A percentile compares a stretch with the other conserved stretches of the same genome.
Conservation (phyloP, 2,113 vertebrate species). For the Plotosus lineatus region DNA sequence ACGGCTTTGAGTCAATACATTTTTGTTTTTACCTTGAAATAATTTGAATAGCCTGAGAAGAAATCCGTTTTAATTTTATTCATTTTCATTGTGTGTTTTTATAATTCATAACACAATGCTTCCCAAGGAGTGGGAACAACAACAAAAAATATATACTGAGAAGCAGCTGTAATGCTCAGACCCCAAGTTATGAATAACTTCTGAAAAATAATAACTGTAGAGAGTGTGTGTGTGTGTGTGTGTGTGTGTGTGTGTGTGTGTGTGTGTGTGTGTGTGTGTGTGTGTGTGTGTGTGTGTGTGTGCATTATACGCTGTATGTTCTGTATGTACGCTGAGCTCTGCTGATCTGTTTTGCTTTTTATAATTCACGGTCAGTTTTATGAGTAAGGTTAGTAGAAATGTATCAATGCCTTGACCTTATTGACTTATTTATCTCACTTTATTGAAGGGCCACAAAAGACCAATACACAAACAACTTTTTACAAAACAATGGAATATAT, state of each 20-base stretch:
- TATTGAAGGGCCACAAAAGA: too few species aligned
- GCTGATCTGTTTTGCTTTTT: neutral
- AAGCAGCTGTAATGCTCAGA: neutral
- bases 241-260: neutral
- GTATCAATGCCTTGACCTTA: too few species aligned
- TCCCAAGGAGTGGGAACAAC: neutral
- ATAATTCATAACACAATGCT: neutral
- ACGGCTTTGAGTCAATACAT: neutral
- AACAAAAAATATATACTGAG: neutral
- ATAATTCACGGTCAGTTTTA: neutral
- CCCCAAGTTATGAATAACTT: neutral
- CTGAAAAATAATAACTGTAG: neutral
- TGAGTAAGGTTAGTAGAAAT: neutral
- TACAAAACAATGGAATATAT: too few species aligned
- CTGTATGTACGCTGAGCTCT: neutral
- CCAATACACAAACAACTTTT: too few species aligned
- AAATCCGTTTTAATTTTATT: constrained; percentile 3
- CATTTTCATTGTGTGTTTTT: constrained; percentile 3
- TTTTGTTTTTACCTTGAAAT: constrained; percentile 24
- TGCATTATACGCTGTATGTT: too few species aligned
- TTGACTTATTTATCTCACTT: too few species aligned
- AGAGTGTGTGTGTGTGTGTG: neutral
- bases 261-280: neutral
- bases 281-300: too few species aligned
- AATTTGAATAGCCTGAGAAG: neutral